Evolutionary conservation across 2,888 invertebrate species (phyloP), one percentile per base, ranked within the genome.

Genomic region (Anarsia innoxiella): DNA sequence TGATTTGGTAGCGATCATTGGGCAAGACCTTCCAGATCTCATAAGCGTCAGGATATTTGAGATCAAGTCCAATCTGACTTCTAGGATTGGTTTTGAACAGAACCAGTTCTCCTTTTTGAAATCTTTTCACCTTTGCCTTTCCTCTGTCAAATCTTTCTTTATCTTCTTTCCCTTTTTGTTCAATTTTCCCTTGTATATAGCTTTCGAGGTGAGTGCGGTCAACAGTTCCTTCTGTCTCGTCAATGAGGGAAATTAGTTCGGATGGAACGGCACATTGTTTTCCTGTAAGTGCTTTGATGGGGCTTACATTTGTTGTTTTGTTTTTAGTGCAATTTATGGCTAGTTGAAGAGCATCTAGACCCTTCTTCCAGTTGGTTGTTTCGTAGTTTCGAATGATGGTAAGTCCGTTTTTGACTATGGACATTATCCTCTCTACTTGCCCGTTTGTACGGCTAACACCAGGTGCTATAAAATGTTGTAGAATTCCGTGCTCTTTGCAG

Each of bases 381-480:
- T 44, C 37, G 11, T 36, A 39, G 2, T 39, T 43, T 3, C 45
- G 42, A 9, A 40, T 39, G 6, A 43, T 32, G 1, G 47, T 38
- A 25, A 50, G 29, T 1, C 42, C 44, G 34, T 48, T 19, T 1
- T 49, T 13, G 6, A 51, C 39, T 0, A 46, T 49, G 0, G 46
- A 23, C 25, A 48, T 49, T 1, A 36, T 37, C 0, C 48, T 34
- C 26, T 48, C 47, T 1, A 48, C 48, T 19, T 52, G 48, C 2
- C 46, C 45, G 10, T 49, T 49, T 1, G 46, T 40, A 0, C 52
- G 39, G 1, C 48, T 46, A 6, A 49, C 51, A 5, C 52, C 50
- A 36, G 52, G 42, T 1, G 52, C 25, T 23, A 47, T 4, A 54
- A 25, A 0, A 34, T 53, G 13, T 55, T 52, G 3, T 28, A 37